Conservation (phyloP, 2,888 invertebrate species). For the Coenonympha glycerion region DNA sequence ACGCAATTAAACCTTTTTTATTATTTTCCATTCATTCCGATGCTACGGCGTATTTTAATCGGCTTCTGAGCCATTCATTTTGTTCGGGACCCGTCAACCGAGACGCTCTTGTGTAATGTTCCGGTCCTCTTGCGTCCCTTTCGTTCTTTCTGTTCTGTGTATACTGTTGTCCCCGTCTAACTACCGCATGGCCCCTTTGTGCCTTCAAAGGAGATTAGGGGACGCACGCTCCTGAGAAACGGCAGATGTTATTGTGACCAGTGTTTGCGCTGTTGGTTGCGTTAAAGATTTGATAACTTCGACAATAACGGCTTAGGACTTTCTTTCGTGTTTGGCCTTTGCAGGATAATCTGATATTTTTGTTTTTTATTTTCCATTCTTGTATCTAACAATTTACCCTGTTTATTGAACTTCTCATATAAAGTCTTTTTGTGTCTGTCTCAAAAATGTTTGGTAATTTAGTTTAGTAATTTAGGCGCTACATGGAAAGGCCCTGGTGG, state of each 20-base stretch:
- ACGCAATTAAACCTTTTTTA: constrained; percentile 58
- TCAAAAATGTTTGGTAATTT: too few species aligned
- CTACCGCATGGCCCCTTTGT: constrained; percentile 60
- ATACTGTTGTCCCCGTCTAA: constrained; percentile 39
- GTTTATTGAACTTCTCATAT: too few species aligned
- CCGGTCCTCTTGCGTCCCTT: constrained; percentile 47
- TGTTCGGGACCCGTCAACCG: constrained; percentile 70
- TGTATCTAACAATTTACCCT: too few species aligned
- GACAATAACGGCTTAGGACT: constrained; percentile 35
- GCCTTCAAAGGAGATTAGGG: constrained; percentile 60
- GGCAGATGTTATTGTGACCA: constrained; percentile 61
- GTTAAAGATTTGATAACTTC: constrained; percentile 51
- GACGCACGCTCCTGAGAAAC: constrained; percentile 71
- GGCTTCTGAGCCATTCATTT: constrained; percentile 65
- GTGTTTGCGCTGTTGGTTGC: constrained; percentile 50
- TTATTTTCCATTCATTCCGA: constrained; percentile 65
- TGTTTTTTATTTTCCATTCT: background rate
- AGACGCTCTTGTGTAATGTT: constrained; percentile 69
- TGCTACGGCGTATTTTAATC: constrained; percentile 66
- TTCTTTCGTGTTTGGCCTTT: constrained; percentile 17
- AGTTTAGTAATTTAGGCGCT: too few species aligned
- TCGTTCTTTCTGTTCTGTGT: constrained; percentile 27
- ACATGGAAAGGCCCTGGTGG: too few species aligned
- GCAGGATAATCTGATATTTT: background rate
- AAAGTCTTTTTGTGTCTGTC: too few species aligned